These are phyloP conservation scores for Cepaea hortensis DNA, from an alignment of 2,888 invertebrate genomes.

Conservation along the genomic window DNA sequence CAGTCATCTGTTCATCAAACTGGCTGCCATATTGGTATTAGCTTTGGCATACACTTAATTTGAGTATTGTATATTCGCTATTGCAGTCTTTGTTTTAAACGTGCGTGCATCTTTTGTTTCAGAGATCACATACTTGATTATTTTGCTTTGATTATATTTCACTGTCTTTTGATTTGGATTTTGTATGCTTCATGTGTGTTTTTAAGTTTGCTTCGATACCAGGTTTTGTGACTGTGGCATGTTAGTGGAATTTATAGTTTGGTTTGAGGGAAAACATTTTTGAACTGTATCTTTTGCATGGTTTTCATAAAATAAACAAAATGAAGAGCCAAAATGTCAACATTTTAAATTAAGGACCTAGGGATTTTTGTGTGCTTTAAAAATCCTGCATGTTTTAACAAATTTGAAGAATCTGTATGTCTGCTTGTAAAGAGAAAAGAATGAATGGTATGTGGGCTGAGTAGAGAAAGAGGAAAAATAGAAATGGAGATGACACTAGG, in stretches of 20 bases:
- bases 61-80: no score
- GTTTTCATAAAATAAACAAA: background rate
- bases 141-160: background rate
- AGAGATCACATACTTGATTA: background rate
- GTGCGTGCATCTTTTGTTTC: no score
- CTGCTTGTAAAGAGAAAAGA: background rate
- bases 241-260: background rate
- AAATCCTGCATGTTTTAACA: no score
- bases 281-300: background rate
- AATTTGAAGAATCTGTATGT: background rate
- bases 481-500: no score
- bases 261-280: background rate
- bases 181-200: background rate
- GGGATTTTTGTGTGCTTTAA: no score
- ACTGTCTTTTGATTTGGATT: background rate
- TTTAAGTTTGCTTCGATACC: background rate
- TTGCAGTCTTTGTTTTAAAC: no score
- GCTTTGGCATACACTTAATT: no score
- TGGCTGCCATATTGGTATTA: no score
- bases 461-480: background rate
- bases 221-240: slow-evolving; percentile 29
- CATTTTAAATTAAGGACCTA: no score
- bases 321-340: no score
- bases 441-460: background rate
- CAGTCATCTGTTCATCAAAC: no score